Conservation (phyloP, 2,113 vertebrate species). For the Collichthys lucidus region DNA sequence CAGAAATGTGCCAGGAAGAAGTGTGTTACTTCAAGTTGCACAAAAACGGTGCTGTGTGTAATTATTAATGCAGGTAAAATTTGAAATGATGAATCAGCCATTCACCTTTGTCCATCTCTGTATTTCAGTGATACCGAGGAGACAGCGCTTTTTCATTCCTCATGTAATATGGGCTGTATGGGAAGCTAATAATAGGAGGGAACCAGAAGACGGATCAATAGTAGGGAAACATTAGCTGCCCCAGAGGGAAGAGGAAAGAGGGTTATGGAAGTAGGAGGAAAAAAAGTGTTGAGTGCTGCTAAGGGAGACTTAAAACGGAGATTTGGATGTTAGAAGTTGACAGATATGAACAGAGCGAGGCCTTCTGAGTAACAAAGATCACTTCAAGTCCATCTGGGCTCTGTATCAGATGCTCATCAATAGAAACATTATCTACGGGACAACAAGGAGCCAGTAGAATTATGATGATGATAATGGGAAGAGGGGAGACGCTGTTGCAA, state of each 20-base stretch:
- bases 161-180: constrained; percentile 54
- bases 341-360: constrained; percentile 13
- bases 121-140: constrained; percentile 24
- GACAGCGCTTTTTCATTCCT: constrained; percentile 51
- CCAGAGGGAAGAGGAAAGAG: constrained; percentile 53
- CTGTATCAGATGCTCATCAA: constrained; percentile 54
- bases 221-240: constrained; percentile 75
- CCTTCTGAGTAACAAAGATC: constrained; percentile 18
- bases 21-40: not conserved
- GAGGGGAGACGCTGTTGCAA: constrained; percentile 28
- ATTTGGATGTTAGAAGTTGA: constrained; percentile 19
- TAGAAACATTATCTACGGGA: constrained; percentile 51
- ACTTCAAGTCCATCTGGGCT: constrained; percentile 15
- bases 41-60: not conserved
- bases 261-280: constrained; percentile 27
- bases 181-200: constrained; percentile 76
- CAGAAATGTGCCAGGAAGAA: not conserved
- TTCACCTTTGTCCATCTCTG: constrained; percentile 3
- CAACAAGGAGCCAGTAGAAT: constrained; percentile 46
- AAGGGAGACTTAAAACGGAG: not conserved
- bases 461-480: constrained; percentile 5
- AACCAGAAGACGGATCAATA: constrained; percentile 78
- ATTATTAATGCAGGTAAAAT: not conserved
- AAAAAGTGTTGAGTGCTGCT: constrained; percentile 18
- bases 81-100: not conserved